Evolutionary conservation across 2,888 invertebrate species (phyloP).

Genomic region (Branchellion lobata): DNA sequence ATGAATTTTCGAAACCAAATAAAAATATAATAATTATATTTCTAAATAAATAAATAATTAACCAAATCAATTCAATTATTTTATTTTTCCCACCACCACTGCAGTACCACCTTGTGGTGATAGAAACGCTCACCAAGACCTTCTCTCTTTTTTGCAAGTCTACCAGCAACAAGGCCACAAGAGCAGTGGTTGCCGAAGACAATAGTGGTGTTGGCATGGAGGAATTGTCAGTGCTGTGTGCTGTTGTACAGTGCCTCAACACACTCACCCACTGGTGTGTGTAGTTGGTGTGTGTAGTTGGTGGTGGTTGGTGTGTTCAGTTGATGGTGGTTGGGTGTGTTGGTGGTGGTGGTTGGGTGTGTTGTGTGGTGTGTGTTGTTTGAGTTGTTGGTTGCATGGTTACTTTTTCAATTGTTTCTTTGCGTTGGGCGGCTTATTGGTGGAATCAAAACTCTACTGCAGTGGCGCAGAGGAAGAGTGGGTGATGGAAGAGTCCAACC

Average conservation of each 20-base stretch:
- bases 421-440: not conserved
- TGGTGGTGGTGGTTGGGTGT: not conserved
- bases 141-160: not conserved
- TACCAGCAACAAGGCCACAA: not conserved
- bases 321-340: not conserved
- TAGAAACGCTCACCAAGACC: not conserved
- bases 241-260: not conserved
- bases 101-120: not conserved
- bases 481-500: not conserved
- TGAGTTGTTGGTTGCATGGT: not conserved
- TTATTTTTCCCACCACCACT: no score
- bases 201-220: not conserved
- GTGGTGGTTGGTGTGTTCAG: not conserved
- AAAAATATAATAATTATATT: no score
- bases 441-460: not conserved
- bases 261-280: not conserved
- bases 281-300: not conserved
- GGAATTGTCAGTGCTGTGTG: slow-evolving; percentile 5
- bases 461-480: not conserved
- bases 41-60: no score
- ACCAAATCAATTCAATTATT: no score
- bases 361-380: slow-evolving; percentile 5
- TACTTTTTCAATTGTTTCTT: not conserved
- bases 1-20: no score
- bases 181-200: not conserved